phyloP scores from a whole-genome alignment of 2,113 vertebrate genomes.

The Hippolais icterina region DNA sequence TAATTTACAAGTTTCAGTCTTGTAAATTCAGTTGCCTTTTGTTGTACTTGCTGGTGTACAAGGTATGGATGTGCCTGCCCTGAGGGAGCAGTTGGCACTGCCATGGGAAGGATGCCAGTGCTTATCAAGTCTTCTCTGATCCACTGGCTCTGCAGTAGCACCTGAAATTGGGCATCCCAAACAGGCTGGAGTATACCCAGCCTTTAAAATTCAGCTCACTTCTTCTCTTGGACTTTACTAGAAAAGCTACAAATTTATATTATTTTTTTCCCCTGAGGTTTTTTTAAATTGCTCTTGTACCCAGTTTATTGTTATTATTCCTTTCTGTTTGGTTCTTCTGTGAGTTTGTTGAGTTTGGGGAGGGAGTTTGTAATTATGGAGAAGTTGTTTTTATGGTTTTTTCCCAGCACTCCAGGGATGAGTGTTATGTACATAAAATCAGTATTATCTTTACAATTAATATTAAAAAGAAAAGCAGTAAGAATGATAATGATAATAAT shows the following conservation, averaged over 20 bases:
- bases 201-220: neutral
- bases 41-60: neutral
- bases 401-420: neutral
- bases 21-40: neutral
- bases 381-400: neutral
- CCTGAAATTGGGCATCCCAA: neutral
- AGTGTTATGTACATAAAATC: neutral
- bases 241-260: neutral
- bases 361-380: neutral
- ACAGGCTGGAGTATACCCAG: neutral
- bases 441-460: neutral
- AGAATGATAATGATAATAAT: neutral
- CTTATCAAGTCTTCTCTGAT: neutral
- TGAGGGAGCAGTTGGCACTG: neutral
- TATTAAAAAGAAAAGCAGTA: neutral
- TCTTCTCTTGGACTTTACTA: neutral
- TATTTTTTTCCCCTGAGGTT: neutral
- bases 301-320: constrained; percentile 10
- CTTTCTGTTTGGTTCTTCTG: constrained; percentile 11
- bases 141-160: neutral
- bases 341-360: neutral
- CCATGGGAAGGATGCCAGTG: neutral
- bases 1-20: neutral
- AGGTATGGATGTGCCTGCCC: neutral
- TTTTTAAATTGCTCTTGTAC: constrained; percentile 24